Evolutionary conservation across 2,888 invertebrate genomes (phyloP), one percentile per base, ranked within the genome.

Genomic region (Opisthograptis luteolata): DNA sequence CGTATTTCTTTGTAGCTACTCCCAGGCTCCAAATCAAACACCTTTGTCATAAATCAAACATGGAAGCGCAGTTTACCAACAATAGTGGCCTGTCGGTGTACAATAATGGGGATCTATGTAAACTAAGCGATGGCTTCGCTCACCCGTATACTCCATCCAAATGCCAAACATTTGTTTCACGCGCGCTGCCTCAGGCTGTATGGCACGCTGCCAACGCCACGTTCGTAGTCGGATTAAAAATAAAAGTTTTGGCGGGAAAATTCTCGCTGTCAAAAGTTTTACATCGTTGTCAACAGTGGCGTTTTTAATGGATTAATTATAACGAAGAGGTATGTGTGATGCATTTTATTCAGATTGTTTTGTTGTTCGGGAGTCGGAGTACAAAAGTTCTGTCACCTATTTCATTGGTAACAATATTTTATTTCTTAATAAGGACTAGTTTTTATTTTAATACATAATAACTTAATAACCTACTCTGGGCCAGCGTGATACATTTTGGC

Each of bases 121-220:
- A 60, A 60, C 60, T 50, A 50, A 52, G 15, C 34, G 43, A 57
- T 31, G 49, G 48, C 50, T 48, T 44, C 52, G 50, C 44, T 53
- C 34, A 45, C 45, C 42, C 41, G 24, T 20, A 15, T 8, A 13
- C 48, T 52, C 46, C 42, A 55, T 50, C 31, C 28, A 30, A 51
- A 44, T 22, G 35, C 60, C 47, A 68, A 76, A 77, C 74, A 79
- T 73, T 74, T 69, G 74, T 73, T 67, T 71, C 68, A 65, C 69
- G 71, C 66, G 67, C 55, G 57, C 59, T 58, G 58, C 59, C 58
- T 49, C 46, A 44, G 73, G 70, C 70, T 67, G 79, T 63, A 72
- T 72, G 68, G 59, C 64, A 60, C 62, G 63, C 39, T 63, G 71
- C 64, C 67, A 61, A 65, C 62, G 72, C 64, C 60, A 25, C 37